Percentiles rank a stretch among this genome's conserved stretches.
These are phyloP conservation scores for Otolemur garnettii DNA, from an alignment of 2,113 vertebrate genomes.

Conservation along the genomic window DNA sequence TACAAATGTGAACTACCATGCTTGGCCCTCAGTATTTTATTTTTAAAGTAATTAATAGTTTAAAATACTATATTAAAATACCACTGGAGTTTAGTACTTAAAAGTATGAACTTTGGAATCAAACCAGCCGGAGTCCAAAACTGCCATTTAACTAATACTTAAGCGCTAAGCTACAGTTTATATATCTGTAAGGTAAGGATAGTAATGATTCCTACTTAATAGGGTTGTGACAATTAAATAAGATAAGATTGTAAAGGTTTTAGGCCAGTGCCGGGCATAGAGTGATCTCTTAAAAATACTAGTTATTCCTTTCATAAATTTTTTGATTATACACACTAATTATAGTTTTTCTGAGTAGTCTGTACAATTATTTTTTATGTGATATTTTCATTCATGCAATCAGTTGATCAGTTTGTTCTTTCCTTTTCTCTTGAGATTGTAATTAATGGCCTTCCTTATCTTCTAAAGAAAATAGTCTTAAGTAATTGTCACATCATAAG, in stretches of 20 bases:
- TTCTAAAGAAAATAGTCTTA: conserved; percentile 48
- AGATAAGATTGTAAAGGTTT: not conserved
- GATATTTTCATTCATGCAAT: conserved; percentile 5
- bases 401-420: conserved; percentile 29
- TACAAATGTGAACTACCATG: too few species aligned
- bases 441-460: conserved; percentile 40
- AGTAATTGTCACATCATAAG: conserved; percentile 40
- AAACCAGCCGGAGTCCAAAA: not conserved
- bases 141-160: conserved; percentile 32
- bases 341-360: conserved; percentile 10
- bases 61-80: too few species aligned
- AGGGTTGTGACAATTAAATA: not conserved
- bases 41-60: not conserved
- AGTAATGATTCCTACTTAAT: conserved; percentile 35
- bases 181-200: not conserved
- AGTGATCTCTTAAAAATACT: conserved; percentile 49
- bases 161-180: not conserved
- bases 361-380: conserved; percentile 48
- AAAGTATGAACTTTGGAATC: conserved; percentile 37
- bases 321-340: not conserved
- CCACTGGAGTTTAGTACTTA: not conserved
- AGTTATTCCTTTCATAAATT: not conserved
- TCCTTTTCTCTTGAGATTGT: conserved; percentile 48
- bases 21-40: not conserved
- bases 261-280: not conserved